Base-by-base conservation (phyloP, 2,888 invertebrate genomes). In the Cyclophora punctaria region DNA sequence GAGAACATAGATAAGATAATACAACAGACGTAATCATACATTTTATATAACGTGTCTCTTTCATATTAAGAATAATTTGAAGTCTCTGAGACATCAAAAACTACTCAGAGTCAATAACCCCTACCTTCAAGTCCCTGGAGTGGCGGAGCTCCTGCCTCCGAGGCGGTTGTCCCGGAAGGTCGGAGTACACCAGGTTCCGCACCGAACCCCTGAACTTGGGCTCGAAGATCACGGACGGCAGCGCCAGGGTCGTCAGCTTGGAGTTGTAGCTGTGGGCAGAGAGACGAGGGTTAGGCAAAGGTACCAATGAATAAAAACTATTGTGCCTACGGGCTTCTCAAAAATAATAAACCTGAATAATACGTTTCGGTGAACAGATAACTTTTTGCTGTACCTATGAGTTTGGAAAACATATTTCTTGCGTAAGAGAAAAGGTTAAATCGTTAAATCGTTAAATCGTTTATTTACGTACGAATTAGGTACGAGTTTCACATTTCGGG, bases 191-290 rank as follows among this genome's bases (percentile, higher is more conserved):
- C 64, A 99, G 89, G 83, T 98, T 98, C 53, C 98, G 90, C 34
- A 99, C 94, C 41, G 95, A 92, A 0, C 98, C 98, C 42, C 94
- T 92, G 81, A 97, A 97, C 67, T 96, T 91, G 2, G 97, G 97
- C 82, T 98, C 97, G 77, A 97, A 97, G 65, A 97, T 95, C 55
- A 96, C 97, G 61, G 96, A 96, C 3, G 97, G 97, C 58, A 97
- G 82, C 1, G 97, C 96, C 55, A 98, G 85, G 48, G 95, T 90
- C 6, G 95, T 94, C 66, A 97, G 87, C 81, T 96, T 96, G 58
- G 95, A 93, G 73, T 95, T 95, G 78, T 97, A 97, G 70, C 90
- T 90, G 74, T 0, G 70, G 73, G 67, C 71, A 69, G 47, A 53
- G 47, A 66, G 51, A 49, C 0, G 3, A 5, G 3, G 6, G 7